phyloP scores from a whole-genome alignment of 30 jellyfish, hydroid and myxozoan species.

The Chrysaora quinquecirrha region DNA sequence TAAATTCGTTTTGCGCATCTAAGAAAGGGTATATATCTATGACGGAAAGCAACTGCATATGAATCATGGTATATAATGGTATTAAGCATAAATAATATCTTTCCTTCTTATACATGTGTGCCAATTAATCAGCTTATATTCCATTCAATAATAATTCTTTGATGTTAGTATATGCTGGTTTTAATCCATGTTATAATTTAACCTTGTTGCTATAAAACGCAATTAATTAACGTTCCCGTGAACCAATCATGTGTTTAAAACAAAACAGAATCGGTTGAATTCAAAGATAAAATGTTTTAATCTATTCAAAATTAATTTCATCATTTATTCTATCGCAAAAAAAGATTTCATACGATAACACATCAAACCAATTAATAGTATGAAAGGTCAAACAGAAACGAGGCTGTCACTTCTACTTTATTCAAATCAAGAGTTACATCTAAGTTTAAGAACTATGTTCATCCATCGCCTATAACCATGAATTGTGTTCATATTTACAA shows the following conservation, averaged over 20 bases:
- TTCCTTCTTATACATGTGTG: not conserved
- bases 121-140: constrained; percentile 4
- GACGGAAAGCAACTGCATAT: not conserved
- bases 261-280: not conserved
- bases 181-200: not conserved
- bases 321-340: not conserved
- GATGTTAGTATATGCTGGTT: not conserved
- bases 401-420: too few species aligned
- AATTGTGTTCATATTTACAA: too few species aligned
- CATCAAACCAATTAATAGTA: not conserved
- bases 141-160: not conserved
- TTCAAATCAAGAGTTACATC: too few species aligned
- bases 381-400: not conserved
- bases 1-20: not conserved
- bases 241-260: not conserved
- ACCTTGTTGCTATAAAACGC: not conserved
- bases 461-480: too few species aligned
- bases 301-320: not conserved
- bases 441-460: too few species aligned
- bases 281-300: not conserved
- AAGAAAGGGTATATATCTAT: not conserved
- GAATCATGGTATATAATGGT: not conserved
- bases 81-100: not conserved
- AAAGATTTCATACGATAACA: not conserved
- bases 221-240: constrained; percentile 3